Conservation (phyloP, 2,113 vertebrate species). For the Xyliphius kryptos region DNA sequence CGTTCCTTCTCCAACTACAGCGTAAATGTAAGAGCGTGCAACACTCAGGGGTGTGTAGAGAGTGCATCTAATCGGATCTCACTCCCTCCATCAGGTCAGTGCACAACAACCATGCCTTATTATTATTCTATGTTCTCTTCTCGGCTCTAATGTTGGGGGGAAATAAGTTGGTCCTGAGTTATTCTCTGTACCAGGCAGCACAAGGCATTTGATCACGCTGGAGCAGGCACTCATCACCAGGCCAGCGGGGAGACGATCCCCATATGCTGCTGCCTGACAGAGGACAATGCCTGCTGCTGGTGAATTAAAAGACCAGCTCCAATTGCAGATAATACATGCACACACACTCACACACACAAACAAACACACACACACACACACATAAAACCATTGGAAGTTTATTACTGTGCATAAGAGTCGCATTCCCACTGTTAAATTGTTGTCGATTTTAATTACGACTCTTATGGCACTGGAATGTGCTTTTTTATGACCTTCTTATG, state of each 20-base stretch:
- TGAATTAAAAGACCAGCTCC: too few relatives aligned
- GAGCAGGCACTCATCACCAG: not conserved
- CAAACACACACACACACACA: too few relatives aligned
- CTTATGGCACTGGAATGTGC: conserved; percentile 76
- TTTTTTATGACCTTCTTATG: conserved; percentile 77
- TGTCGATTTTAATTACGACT: conserved; percentile 80
- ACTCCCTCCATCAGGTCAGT: conserved; percentile 77
- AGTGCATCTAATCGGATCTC: conserved; percentile 60
- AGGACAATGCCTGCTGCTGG: too few relatives aligned
- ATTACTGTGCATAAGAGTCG: conserved; percentile 32
- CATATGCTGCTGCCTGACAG: too few relatives aligned
- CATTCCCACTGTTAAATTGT: conserved; percentile 60
- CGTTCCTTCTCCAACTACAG: conserved; percentile 76
- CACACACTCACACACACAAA: too few relatives aligned
- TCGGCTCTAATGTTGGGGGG: too few relatives aligned
- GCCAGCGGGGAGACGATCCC: too few relatives aligned
- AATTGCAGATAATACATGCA: too few relatives aligned
- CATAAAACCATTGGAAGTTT: conserved; percentile 41
- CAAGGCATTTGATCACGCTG: conserved; percentile 29
- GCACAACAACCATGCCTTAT: conserved; percentile 6
- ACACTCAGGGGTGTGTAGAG: conserved; percentile 72
- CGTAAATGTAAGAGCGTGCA: conserved; percentile 73
- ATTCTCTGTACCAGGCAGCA: conserved; percentile 8
- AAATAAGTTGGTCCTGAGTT: not conserved
- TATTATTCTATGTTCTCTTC: not conserved